A percentile compares a stretch with the other conserved stretches of the same genome.
Evolutionary conservation across 2,113 vertebrate species (phyloP).

Genomic region (Dolichotis patagonum): DNA sequence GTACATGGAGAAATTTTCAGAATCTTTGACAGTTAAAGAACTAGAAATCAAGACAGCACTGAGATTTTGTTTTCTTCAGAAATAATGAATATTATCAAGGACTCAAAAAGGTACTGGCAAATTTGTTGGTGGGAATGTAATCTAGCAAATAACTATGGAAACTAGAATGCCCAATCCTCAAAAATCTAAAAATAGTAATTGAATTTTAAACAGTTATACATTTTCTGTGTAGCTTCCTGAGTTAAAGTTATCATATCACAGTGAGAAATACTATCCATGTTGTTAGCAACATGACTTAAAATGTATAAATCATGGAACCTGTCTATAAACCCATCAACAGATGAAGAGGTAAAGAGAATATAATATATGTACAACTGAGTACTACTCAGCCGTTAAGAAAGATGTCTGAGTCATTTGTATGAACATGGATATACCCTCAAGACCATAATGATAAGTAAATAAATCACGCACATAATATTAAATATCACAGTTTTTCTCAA

Average conservation of each 20-base stretch:
- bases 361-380: background rate
- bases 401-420: background rate
- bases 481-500: background rate
- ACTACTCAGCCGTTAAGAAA: background rate
- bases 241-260: background rate
- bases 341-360: background rate
- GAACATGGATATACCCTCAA: background rate
- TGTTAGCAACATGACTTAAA: background rate
- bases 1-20: background rate
- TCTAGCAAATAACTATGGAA: background rate
- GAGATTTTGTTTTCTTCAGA: background rate
- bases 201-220: background rate
- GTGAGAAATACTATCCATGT: background rate
- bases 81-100: background rate
- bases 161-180: background rate
- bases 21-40: background rate
- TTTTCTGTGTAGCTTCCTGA: background rate
- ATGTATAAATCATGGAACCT: too few relatives aligned
- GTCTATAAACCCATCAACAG: background rate
- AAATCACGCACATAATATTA: background rate
- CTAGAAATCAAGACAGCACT: background rate
- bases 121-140: background rate
- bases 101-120: background rate
- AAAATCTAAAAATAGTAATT: background rate
- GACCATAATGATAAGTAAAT: background rate